Evolutionary conservation across 2,797 vertebrate genomes (phyloP).

Genomic region (Neosalanx taihuensis): DNA sequence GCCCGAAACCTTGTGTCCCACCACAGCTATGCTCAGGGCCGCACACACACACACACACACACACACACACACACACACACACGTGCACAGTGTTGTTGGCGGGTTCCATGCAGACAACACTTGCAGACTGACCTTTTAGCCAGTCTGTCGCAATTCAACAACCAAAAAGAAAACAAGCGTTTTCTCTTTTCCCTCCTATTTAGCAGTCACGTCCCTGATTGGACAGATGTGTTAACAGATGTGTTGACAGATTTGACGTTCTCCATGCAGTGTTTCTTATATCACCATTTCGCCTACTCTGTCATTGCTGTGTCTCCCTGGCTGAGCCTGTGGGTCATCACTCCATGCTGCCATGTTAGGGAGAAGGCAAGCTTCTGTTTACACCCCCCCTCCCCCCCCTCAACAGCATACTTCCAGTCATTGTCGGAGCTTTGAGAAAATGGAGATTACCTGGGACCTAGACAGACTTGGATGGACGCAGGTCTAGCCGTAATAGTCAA

Average conservation of each 20-base stretch:
- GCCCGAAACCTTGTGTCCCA: slow-evolving; percentile 60
- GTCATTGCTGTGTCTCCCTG: background rate
- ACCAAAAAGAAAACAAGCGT: slow-evolving; percentile 26
- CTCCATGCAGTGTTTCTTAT: background rate
- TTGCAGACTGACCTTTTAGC: slow-evolving; percentile 33
- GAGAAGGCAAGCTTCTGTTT: background rate
- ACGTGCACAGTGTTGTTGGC: background rate
- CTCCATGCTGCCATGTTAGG: background rate
- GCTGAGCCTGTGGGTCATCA: background rate
- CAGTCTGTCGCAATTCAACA: slow-evolving; percentile 25
- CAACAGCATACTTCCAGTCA: background rate
- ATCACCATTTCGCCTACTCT: background rate
- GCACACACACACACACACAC: background rate
- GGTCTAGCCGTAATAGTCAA: background rate
- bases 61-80: background rate
- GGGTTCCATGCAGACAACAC: slow-evolving; percentile 3
- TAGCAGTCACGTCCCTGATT: background rate
- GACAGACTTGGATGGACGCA: background rate
- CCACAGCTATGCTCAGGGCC: slow-evolving; percentile 76
- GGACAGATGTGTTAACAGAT: background rate
- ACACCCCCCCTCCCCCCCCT: background rate
- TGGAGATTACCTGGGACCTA: background rate
- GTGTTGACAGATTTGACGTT: background rate
- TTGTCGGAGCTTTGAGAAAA: background rate
- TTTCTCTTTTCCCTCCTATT: slow-evolving; percentile 1